These are phyloP conservation scores for Lacanobia wlatinum DNA, from an alignment of 2,888 invertebrate species.

Conservation along the genomic window DNA sequence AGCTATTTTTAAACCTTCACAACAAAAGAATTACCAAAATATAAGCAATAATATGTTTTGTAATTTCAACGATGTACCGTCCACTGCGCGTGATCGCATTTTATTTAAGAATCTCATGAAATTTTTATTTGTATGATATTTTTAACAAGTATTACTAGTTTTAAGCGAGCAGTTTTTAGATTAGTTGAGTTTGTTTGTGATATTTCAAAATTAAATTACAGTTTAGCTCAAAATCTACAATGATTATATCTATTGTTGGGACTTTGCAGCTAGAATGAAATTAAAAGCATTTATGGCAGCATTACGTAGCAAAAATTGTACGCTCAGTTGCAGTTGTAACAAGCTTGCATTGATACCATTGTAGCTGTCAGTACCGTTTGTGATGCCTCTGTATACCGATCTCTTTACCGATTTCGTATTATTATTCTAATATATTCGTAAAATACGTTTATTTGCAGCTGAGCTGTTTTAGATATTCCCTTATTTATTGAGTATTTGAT, in stretches of 20 bases:
- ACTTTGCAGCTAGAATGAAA: constrained; percentile 30
- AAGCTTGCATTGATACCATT: neutral
- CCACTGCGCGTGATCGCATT: constrained; percentile 56
- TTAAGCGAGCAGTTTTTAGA: constrained; percentile 65
- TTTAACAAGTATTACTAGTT: constrained; percentile 68
- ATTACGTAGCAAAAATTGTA: constrained; percentile 2
- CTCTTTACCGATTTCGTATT: constrained; percentile 40
- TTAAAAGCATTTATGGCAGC: constrained; percentile 17
- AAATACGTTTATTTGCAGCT: constrained; percentile 60
- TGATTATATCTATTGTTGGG: constrained; percentile 45
- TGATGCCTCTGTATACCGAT: constrained; percentile 37
- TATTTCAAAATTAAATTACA: constrained; percentile 42
- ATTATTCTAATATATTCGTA: constrained; percentile 31
- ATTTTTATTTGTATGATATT: constrained; percentile 59
- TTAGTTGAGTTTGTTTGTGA: constrained; percentile 41
- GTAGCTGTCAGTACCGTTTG: neutral
- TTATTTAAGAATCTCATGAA: constrained; percentile 65
- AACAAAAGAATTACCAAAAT: constrained; percentile 19
- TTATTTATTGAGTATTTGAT: constrained; percentile 31
- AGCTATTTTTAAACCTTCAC: constrained; percentile 16
- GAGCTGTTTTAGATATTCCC: constrained; percentile 52
- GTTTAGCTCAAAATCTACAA: constrained; percentile 33
- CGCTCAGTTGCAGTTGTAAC: constrained; percentile 4
- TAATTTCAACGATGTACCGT: constrained; percentile 53
- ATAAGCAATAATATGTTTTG: constrained; percentile 24